Evolutionary conservation across 2,888 invertebrate genomes (phyloP).

Genomic region (Hirtodrosophila histrioides): DNA sequence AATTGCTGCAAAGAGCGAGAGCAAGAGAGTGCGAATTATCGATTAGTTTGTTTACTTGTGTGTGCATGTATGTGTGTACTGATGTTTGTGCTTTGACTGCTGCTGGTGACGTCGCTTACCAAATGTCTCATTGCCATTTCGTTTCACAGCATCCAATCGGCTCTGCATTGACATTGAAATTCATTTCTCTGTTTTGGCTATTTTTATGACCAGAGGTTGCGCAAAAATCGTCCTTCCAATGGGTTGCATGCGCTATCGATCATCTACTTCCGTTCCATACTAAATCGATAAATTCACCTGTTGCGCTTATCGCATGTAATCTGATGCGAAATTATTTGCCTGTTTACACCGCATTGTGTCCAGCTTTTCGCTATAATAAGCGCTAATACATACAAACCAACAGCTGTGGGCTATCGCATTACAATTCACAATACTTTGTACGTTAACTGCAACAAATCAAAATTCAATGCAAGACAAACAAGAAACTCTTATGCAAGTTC

Average conservation of each 20-base stretch:
- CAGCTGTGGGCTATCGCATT: slow-evolving; percentile 45
- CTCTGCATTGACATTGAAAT: slow-evolving; percentile 40
- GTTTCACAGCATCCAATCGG: slow-evolving; percentile 44
- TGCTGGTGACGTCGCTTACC: slow-evolving; percentile 36
- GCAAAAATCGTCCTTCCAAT: slow-evolving; percentile 17
- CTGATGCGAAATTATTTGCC: slow-evolving; percentile 19
- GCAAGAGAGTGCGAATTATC: slow-evolving; percentile 54
- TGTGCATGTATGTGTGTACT: slow-evolving; percentile 15
- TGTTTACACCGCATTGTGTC: slow-evolving; percentile 11
- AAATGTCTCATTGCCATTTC: slow-evolving; percentile 39
- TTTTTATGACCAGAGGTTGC: slow-evolving; percentile 25
- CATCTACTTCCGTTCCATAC: slow-evolving; percentile 33
- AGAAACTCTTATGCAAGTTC: slow-evolving; percentile 57
- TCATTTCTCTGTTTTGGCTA: slow-evolving; percentile 33
- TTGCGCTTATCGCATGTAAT: slow-evolving; percentile 33
- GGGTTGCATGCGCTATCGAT: slow-evolving; percentile 34
- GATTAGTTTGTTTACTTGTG: slow-evolving; percentile 64
- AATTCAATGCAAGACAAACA: slow-evolving; percentile 30
- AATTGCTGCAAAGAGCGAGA: slow-evolving; percentile 44
- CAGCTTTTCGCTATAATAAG: slow-evolving; percentile 35
- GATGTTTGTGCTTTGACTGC: slow-evolving; percentile 1
- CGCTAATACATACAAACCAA: slow-evolving; percentile 16
- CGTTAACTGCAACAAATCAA: slow-evolving; percentile 34
- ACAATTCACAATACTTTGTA: slow-evolving; percentile 16
- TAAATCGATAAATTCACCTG: slow-evolving; percentile 41